Conservation (phyloP, 2,113 vertebrate species). For the Thymallus thymallus region DNA sequence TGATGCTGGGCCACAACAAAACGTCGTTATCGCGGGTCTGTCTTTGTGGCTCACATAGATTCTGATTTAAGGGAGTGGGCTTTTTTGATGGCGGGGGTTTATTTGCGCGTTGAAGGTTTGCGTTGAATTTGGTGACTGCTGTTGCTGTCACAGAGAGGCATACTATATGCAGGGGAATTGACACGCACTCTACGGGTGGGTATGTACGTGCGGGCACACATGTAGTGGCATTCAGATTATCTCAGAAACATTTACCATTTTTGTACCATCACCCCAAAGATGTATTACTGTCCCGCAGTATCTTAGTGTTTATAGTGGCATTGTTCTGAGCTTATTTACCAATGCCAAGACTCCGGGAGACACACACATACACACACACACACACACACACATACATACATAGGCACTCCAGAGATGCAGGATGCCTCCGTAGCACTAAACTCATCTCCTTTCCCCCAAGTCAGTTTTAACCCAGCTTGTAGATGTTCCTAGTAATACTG, state of each 20-base stretch:
- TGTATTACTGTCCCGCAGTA: too few relatives aligned
- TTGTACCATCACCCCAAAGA: too few relatives aligned
- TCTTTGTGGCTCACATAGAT: background rate
- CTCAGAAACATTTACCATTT: too few relatives aligned
- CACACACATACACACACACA: background rate
- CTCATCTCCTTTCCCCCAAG: background rate
- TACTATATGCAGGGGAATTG: too few relatives aligned
- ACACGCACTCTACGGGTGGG: background rate
- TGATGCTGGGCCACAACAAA: background rate
- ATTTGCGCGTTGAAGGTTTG: too few relatives aligned
- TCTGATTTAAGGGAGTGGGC: background rate
- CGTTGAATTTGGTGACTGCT: too few relatives aligned
- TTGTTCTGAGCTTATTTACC: background rate
- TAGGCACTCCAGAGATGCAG: background rate
- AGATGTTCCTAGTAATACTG: background rate
- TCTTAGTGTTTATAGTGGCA: background rate
- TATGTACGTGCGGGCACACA: background rate
- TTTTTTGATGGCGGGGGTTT: too few relatives aligned
- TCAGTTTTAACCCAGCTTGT: background rate
- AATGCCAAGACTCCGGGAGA: background rate
- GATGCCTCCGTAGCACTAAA: too few relatives aligned
- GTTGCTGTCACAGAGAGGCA: too few relatives aligned
- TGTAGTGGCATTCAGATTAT: too few relatives aligned
- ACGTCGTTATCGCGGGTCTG: conserved; percentile 10
- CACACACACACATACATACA: background rate